Evolutionary conservation across 2,797 vertebrate genomes (phyloP).

Genomic region (Manis pentadactyla): DNA sequence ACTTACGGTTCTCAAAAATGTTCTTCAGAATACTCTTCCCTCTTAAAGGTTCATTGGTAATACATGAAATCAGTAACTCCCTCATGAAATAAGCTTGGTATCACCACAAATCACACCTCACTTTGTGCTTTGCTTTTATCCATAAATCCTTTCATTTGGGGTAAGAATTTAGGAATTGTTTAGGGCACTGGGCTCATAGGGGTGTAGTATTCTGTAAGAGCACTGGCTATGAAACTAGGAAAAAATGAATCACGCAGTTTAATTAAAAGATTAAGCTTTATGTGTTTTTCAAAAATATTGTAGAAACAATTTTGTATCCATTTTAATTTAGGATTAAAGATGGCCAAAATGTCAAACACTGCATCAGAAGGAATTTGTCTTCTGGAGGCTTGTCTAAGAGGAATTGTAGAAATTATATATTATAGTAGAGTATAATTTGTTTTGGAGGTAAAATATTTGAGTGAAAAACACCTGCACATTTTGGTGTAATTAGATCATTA

Average conservation of each 20-base stretch:
- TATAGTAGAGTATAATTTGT: neutral
- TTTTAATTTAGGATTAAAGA: neutral
- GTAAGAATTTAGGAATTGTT: constrained; percentile 44
- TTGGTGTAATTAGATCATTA: neutral
- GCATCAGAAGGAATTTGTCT: neutral
- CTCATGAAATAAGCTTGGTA: neutral
- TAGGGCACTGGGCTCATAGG: neutral
- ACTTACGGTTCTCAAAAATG: neutral
- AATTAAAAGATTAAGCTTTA: neutral
- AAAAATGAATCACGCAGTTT: neutral
- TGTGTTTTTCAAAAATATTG: neutral
- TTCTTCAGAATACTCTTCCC: neutral
- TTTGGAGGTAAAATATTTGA: constrained; percentile 33
- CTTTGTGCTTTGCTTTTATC: constrained; percentile 14
- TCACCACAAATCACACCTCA: neutral
- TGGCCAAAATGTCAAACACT: neutral
- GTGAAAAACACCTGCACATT: constrained; percentile 1
- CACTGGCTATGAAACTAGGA: neutral
- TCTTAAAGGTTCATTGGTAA: neutral
- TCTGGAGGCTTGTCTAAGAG: neutral
- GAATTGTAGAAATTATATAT: neutral
- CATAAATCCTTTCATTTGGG: neutral
- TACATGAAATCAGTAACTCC: neutral
- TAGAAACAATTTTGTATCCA: neutral
- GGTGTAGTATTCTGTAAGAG: neutral